A percentile compares a stretch with the other conserved stretches of the same genome.
Conservation (phyloP, 2,888 invertebrate genomes). For the Acanthosepion lycidas region DNA sequence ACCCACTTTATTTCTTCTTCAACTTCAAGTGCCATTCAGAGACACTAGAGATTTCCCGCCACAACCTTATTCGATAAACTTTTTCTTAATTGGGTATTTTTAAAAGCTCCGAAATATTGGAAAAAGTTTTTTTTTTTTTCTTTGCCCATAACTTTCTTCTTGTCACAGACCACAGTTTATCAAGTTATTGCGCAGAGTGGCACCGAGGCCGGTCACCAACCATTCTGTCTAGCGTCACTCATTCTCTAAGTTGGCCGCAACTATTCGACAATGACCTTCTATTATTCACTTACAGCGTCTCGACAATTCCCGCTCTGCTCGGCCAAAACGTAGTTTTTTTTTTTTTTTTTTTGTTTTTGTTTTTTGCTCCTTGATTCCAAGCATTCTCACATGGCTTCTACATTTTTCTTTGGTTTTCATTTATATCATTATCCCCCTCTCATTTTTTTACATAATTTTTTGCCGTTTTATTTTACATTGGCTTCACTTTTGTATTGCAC, state of each 20-base stretch:
- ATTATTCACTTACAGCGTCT: conserved; percentile 12
- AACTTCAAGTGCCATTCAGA: background rate
- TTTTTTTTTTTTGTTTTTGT: background rate
- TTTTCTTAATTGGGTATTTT: conserved; percentile 12
- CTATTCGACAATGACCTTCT: conserved; percentile 4
- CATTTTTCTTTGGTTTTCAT: conserved; percentile 4
- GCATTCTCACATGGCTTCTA: background rate
- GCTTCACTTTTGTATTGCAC: background rate
- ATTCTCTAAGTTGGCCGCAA: conserved; percentile 14
- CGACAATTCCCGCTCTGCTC: conserved; percentile 11
- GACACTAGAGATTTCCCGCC: conserved; percentile 8
- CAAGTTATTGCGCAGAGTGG: conserved; percentile 33
- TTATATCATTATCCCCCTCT: background rate
- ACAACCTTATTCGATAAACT: conserved; percentile 22
- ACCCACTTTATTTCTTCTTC: background rate
- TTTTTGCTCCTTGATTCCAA: background rate
- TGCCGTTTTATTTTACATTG: background rate
- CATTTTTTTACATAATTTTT: background rate
- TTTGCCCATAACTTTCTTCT: background rate
- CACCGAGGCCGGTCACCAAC: background rate
- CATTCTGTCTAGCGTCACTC: background rate
- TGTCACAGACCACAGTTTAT: conserved; percentile 33
- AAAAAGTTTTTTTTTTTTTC: background rate
- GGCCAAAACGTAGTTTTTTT: background rate
- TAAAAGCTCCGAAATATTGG: background rate